Evolutionary conservation across 1,140 invertebrate genomes (phyloP).

Genomic region (Aethina tumida): DNA sequence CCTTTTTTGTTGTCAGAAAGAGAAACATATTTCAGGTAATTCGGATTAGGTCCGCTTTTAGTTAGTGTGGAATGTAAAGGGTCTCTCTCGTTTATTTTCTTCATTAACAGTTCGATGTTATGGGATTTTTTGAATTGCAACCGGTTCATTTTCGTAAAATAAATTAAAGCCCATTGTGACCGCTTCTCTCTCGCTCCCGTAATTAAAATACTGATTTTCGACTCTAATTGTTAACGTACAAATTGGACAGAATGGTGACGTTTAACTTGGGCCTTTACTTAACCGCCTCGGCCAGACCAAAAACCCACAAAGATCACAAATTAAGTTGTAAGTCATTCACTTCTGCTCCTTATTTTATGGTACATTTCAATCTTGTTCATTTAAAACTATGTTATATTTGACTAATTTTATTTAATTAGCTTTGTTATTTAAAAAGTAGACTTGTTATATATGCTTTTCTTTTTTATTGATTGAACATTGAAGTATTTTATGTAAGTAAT

Average conservation of each 20-base stretch:
- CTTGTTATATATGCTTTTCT: no score
- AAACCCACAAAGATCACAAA: no score
- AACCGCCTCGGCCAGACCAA: no score
- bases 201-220: conserved; percentile 17
- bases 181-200: neutral
- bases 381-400: no score
- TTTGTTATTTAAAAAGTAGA: no score
- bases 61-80: conserved; percentile 26
- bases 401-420: no score
- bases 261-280: no score
- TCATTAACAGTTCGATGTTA: conserved; percentile 22
- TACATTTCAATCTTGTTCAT: no score
- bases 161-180: conserved; percentile 9
- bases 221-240: conserved; percentile 13
- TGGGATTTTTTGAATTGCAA: conserved; percentile 12
- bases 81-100: conserved; percentile 24
- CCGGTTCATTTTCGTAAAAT: conserved; percentile 13
- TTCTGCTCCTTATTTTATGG: no score
- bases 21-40: conserved; percentile 16
- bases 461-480: no score
- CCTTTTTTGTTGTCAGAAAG: neutral
- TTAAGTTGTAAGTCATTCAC: no score
- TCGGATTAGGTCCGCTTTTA: conserved; percentile 24
- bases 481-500: no score
- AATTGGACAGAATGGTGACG: conserved; percentile 7